Evolutionary conservation across 2,113 vertebrate species (phyloP).

Genomic region (Tylochromis polylepis): DNA sequence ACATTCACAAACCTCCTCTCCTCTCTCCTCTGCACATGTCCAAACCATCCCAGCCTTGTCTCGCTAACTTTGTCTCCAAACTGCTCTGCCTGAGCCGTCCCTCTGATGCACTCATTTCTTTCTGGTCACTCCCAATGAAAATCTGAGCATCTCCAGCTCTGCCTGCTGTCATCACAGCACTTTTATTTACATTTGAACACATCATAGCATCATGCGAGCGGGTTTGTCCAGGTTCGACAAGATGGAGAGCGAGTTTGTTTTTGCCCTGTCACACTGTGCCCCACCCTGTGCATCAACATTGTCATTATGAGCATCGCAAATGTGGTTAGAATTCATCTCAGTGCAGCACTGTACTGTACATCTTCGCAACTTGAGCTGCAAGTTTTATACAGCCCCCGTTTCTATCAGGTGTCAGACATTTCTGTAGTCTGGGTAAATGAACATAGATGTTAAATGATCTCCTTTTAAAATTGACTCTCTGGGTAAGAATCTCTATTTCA

Average conservation of each 20-base stretch:
- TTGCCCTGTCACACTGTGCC: not conserved
- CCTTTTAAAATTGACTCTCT: not conserved
- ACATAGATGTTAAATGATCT: not conserved
- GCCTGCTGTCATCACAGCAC: not conserved
- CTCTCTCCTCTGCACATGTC: not conserved
- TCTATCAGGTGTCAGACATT: not conserved
- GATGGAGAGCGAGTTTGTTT: not conserved
- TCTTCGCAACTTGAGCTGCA: not conserved
- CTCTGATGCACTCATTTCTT: not conserved
- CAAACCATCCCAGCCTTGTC: not conserved
- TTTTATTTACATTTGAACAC: not conserved
- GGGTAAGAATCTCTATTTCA: constrained; percentile 17
- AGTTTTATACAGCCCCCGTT: not conserved
- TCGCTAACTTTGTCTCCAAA: not conserved
- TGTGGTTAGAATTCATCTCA: not conserved
- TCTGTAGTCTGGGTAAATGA: not conserved
- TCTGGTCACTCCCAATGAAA: not conserved
- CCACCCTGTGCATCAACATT: not conserved
- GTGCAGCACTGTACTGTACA: not conserved
- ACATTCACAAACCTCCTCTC: not conserved
- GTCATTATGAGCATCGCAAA: not conserved
- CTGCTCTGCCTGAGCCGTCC: not conserved
- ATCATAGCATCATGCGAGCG: not conserved
- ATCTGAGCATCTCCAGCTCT: not conserved
- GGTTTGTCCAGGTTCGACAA: not conserved